Base-by-base conservation (phyloP, 2,113 vertebrate genomes). In the Myotis yumanensis region DNA sequence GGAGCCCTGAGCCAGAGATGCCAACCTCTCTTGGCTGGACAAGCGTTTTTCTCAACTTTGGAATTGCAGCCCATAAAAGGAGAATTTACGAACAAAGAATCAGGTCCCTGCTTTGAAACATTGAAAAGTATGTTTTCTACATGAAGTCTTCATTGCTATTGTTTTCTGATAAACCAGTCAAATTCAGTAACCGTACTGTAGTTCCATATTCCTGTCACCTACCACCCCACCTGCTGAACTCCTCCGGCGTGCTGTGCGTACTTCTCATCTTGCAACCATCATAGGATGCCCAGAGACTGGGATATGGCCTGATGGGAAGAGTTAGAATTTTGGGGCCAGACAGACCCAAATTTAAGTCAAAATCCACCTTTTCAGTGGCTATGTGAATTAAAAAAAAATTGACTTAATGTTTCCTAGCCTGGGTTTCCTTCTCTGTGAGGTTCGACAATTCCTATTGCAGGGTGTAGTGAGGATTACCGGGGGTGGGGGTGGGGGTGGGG, bases 1-100 rank as follows among this genome's bases (percentile, higher is more conserved):
- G 89, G 64, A 71, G 52, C 86, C 15, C 7, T 37, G 86, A 86
- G 93, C 73, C 86, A 51, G 86, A 79, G 87, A 89, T 77, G 87
- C 96, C 92, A 95, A 3, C 85, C 4, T 64, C 85, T 88, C 90
- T 88, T 95, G 96, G 90, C 81, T 86, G 72, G 68, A 85, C 76
- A 40, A 87, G 66, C 32, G 23, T 62, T 77, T 88, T 76, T 87
- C 90, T 86, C 10, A 16, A 90, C 68, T 82, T 91, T 68, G 20
- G 77, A 85, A 75, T 3, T 95, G 37, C 18, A 85, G 69, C 5
- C 95, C 94, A 90, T 96, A 96, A 96, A 96, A 97, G 80, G 94
- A 89, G 77, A 97, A 90, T 83, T 96, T 90, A 59, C 52, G 66
- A 84, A 85, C 40, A 66, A 92, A 89, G 86, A 93, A 87, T 90